phyloP scores from a whole-genome alignment of 2,888 invertebrate genomes.

The Cheilosia urbana region DNA sequence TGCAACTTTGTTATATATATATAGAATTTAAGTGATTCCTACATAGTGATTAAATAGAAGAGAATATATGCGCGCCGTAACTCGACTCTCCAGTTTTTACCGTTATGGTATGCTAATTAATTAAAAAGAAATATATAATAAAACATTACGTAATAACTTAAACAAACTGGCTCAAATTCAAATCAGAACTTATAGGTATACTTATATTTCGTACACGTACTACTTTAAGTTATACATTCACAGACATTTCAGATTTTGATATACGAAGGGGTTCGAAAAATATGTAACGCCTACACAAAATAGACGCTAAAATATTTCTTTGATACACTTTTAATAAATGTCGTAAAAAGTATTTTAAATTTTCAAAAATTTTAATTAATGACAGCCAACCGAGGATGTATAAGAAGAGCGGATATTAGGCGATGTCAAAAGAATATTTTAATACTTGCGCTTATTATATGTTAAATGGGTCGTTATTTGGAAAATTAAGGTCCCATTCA shows the following conservation, averaged over 20 bases:
- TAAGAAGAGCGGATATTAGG: not conserved
- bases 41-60: not conserved
- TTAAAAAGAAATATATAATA: too few species aligned
- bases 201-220: too few species aligned
- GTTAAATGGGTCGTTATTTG: slow-evolving; percentile 1
- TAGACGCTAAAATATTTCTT: not conserved
- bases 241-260: not conserved
- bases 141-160: too few species aligned
- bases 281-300: slow-evolving; percentile 9
- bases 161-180: too few species aligned
- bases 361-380: slow-evolving; percentile 18
- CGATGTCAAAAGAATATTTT: not conserved
- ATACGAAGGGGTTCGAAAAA: not conserved
- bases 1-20: too few species aligned
- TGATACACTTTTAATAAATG: slow-evolving; percentile 5
- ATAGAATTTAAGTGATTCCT: not conserved
- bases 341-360: not conserved
- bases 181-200: too few species aligned
- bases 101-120: not conserved
- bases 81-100: slow-evolving; percentile 10
- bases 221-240: not conserved
- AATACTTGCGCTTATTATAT: not conserved
- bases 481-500: slow-evolving; percentile 2
- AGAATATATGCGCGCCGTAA: not conserved
- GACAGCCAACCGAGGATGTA: slow-evolving; percentile 3